Evolutionary conservation across 2,797 vertebrate species (phyloP), one percentile per base, ranked within the genome.

Genomic region (Sphaeramia orbicularis): DNA sequence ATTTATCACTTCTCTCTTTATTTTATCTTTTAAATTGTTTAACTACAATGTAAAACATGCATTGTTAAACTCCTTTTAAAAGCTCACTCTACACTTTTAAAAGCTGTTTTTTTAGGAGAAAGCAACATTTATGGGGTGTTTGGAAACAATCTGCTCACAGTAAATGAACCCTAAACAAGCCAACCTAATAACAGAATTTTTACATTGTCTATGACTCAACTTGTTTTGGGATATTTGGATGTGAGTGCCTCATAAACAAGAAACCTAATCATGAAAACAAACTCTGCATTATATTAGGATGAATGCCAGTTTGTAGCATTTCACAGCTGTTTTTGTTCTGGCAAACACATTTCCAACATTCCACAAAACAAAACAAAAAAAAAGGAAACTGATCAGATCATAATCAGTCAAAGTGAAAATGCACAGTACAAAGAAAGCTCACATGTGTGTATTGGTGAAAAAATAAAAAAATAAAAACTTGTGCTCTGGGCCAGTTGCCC

Each of bases 401-500:
- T 50, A 18, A 54, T 10, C 3, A 1, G 43, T 40, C 18, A 42
- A n/a, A 51, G 6, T 57, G 6, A 70, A 52, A 18, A 30, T 61
- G 35, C 38, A 64, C 11, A 1, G 4, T 35, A 32, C 24, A 35
- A 69, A 50, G 48, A 37, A 57, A 15, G 45, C 53, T 48, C 12
- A 54, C 62, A 54, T 43, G 49, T 65, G 32, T 52, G 54, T 62
- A 56, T 49, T 59, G 21, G 19, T 69, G 14, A 41, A 13, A 35
- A 38, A 45, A 54, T 53, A 47, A 52, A 18, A 35, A 6, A 47
- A 44, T 18, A 16, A 5, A 27, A n/a, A 7, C 15, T 40, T 48
- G 40, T 50, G 63, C 71, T 70, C 52, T 69, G 59, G 71, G 81
- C 82, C 65, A 70, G 61, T 65, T 50, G 65, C 75, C 67, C 27